These are phyloP conservation scores for Pelvicachromis taeniatus DNA, from an alignment of 2,113 vertebrate genomes.

Conservation along the genomic window DNA sequence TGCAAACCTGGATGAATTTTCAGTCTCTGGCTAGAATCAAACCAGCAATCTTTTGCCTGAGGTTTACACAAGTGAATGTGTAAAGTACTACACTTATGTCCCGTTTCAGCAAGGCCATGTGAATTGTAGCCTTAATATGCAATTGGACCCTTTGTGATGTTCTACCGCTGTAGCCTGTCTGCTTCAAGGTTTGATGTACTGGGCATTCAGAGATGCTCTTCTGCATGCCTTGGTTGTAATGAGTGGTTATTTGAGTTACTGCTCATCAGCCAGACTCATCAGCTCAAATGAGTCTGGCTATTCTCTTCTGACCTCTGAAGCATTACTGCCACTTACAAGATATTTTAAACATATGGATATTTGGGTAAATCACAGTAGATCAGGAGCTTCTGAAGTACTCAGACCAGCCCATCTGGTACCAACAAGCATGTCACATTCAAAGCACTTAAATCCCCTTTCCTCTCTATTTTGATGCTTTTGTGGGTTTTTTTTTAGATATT, in stretches of 20 bases:
- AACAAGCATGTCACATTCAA: background rate
- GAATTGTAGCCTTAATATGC: background rate
- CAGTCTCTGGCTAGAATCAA: background rate
- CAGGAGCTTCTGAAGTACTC: background rate
- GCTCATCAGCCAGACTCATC: no score
- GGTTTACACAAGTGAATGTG: background rate
- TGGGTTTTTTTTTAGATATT: background rate
- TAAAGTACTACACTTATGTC: background rate
- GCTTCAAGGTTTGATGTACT: background rate
- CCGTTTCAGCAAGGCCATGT: background rate
- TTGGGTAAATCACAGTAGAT: no score
- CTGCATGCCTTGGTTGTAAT: background rate
- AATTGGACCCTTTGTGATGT: background rate
- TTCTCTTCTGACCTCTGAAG: background rate
- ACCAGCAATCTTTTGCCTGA: background rate
- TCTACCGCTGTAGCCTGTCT: background rate
- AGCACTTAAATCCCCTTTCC: background rate
- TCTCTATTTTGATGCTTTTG: background rate
- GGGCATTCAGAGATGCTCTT: background rate
- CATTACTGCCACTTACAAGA: background rate
- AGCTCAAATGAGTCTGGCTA: background rate
- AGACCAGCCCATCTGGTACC: background rate
- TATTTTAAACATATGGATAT: no score
- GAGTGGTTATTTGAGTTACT: background rate
- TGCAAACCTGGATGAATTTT: background rate